Conservation (phyloP, 1,140 invertebrate genomes). For the Drosophila oshimai region DNA sequence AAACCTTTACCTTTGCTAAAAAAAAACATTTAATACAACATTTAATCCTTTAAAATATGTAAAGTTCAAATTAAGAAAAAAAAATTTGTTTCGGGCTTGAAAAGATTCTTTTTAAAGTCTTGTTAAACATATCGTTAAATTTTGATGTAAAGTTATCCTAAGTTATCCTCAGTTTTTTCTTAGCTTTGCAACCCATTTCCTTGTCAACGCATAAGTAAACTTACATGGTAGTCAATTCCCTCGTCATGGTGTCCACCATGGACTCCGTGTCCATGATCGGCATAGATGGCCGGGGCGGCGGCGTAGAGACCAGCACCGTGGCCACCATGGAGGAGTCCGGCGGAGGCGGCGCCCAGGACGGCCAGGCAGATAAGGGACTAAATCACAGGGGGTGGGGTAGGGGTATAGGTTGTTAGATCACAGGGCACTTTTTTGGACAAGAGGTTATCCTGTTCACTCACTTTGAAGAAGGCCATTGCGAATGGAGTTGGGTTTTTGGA, state of each 20-base stretch:
- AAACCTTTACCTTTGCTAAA: no score
- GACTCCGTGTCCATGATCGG: constrained; percentile 57
- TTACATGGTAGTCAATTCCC: constrained; percentile 80
- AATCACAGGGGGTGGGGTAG: constrained; percentile 9
- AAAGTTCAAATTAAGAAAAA: no score
- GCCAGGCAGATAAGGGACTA: constrained; percentile 81
- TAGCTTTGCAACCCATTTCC: not conserved
- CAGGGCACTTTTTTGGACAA: not conserved
- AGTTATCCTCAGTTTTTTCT: no score
- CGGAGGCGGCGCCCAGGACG: constrained; percentile 77
- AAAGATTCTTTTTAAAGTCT: no score
- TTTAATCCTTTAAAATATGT: no score
- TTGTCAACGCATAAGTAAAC: constrained; percentile 2
- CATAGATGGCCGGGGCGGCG: constrained; percentile 60
- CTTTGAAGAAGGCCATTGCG: constrained; percentile 82
- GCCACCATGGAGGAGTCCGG: constrained; percentile 71
- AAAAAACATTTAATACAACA: no score
- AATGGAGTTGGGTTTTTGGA: constrained; percentile 32
- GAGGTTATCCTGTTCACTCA: constrained; percentile 56
- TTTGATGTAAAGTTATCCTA: no score
- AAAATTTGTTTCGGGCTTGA: no score
- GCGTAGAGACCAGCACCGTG: constrained; percentile 65
- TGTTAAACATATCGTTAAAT: no score
- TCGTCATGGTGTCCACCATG: constrained; percentile 54
- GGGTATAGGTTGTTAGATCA: no score